Evolutionary conservation across 2,888 invertebrate species (phyloP), one percentile per base, ranked within the genome.

Genomic region (Brenthis hecate): DNA sequence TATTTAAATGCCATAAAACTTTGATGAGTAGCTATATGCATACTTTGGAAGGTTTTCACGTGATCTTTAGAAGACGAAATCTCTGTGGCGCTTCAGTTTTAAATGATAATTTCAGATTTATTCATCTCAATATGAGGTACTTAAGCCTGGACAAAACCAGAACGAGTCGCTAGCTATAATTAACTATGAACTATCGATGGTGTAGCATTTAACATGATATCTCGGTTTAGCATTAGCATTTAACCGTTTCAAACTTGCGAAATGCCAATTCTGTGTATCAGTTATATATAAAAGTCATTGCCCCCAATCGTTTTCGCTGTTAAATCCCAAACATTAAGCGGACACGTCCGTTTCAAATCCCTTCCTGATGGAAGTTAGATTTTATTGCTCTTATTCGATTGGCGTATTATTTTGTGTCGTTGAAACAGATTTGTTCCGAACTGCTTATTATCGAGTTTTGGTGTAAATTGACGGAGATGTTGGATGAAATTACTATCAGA

Each of bases 351-450:
- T 23, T n/a, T 19, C 13, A 54, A 71, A 71, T 71, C 70, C 68
- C 61, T 43, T 54, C 19, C 56, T 54, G 68, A 68, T 68, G 54
- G 68, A 56, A 71, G 57, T 56, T 36, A 57, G 56, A 50, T 68
- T 71, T 68, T 71, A 71, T 62, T 53, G 70, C 54, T 54, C 48
- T 65, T 65, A 69, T 65, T 50, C 65, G 67, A 68, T 65, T 70
- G 61, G 53, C 16, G 58, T 70, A 67, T 67, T 65, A 62, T 71
- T 67, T 67, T 70, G 68, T 67, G 48, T 56, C 61, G 51, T 62
- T 72, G 43, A 51, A 66, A 67, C 58, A 61, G 69, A 64, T 63
- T 57, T n/a, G 32, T 60, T 56, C 55, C 57, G 58, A 55, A 47
- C 16, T 65, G 62, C 56, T 62, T 71, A 65, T 68, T 68, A 70